Evolutionary conservation across 2,797 vertebrate genomes (phyloP).

Genomic region (Rhinophrynus dorsalis): DNA sequence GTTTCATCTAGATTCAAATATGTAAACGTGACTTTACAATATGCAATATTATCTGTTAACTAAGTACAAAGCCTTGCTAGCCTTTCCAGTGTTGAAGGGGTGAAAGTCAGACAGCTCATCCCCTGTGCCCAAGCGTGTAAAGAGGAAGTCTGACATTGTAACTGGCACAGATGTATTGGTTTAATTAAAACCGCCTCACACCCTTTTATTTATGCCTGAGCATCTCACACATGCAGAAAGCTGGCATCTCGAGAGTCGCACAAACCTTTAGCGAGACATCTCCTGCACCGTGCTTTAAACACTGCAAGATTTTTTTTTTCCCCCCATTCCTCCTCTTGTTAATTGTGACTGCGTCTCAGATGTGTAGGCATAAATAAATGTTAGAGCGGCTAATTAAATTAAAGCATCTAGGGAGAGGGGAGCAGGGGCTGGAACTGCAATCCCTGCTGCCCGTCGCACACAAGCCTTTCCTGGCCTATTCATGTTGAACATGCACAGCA

Average conservation of each 20-base stretch:
- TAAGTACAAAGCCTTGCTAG: no score
- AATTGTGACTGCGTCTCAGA: conserved; percentile 56
- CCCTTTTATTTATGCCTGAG: conserved; percentile 71
- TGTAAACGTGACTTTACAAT: no score
- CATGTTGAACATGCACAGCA: neutral
- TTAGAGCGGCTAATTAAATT: conserved; percentile 60
- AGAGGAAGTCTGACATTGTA: conserved; percentile 58
- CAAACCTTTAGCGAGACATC: conserved; percentile 69
- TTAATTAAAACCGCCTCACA: conserved; percentile 69
- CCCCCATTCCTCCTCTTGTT: conserved; percentile 35
- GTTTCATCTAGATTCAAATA: no score
- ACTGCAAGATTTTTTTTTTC: conserved; percentile 51
- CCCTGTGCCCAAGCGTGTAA: conserved; percentile 45
- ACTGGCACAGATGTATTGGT: conserved; percentile 66
- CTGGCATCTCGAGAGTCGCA: conserved; percentile 69
- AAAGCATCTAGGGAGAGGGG: conserved; percentile 50
- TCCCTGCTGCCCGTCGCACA: conserved; percentile 9
- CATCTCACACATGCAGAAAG: conserved; percentile 65
- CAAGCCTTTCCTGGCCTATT: neutral
- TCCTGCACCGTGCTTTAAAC: conserved; percentile 63
- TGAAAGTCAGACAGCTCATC: conserved; percentile 45
- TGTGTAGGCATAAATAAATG: conserved; percentile 68
- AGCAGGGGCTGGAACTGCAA: conserved; percentile 3
- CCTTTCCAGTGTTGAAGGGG: conserved; percentile 11
- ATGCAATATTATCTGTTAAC: no score